These are phyloP conservation scores for Conchocele bisecta DNA, from an alignment of 2,888 invertebrate species.

Conservation along the genomic window DNA sequence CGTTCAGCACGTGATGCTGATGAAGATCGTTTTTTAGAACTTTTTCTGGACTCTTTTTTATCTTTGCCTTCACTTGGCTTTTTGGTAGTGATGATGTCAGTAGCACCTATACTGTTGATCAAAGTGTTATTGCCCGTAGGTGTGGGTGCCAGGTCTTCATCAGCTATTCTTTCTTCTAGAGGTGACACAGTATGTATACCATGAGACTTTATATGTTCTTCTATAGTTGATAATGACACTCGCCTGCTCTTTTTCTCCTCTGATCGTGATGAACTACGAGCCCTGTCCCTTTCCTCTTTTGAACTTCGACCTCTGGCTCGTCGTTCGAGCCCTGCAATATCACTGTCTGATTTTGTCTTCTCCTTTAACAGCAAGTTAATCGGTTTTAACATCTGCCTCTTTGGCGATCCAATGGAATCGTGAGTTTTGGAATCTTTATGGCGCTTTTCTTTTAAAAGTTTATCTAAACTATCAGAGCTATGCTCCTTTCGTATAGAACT, in stretches of 20 bases:
- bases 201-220: slow-evolving; percentile 47
- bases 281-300: slow-evolving; percentile 44
- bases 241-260: slow-evolving; percentile 49
- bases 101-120: slow-evolving; percentile 1
- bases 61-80: slow-evolving; percentile 24
- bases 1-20: slow-evolving; percentile 65
- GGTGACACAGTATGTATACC: slow-evolving; percentile 46
- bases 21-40: slow-evolving; percentile 59
- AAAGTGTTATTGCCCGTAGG: slow-evolving; percentile 6
- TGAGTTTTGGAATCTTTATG: slow-evolving; percentile 32
- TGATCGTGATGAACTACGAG: slow-evolving; percentile 48
- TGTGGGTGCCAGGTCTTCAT: not conserved
- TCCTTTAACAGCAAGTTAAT: slow-evolving; percentile 51
- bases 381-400: slow-evolving; percentile 56
- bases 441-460: slow-evolving; percentile 58
- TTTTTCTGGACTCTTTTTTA: slow-evolving; percentile 1
- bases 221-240: slow-evolving; percentile 57
- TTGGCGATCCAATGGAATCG: slow-evolving; percentile 43
- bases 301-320: slow-evolving; percentile 45
- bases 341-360: slow-evolving; percentile 58
- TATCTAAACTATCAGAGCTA: slow-evolving; percentile 59
- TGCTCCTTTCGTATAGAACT: slow-evolving; percentile 50
- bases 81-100: slow-evolving; percentile 23
- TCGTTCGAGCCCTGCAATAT: slow-evolving; percentile 49
- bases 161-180: slow-evolving; percentile 33